Evolutionary conservation across 2,888 invertebrate genomes (phyloP).

Genomic region (Lepeophtheirus nordmannii): DNA sequence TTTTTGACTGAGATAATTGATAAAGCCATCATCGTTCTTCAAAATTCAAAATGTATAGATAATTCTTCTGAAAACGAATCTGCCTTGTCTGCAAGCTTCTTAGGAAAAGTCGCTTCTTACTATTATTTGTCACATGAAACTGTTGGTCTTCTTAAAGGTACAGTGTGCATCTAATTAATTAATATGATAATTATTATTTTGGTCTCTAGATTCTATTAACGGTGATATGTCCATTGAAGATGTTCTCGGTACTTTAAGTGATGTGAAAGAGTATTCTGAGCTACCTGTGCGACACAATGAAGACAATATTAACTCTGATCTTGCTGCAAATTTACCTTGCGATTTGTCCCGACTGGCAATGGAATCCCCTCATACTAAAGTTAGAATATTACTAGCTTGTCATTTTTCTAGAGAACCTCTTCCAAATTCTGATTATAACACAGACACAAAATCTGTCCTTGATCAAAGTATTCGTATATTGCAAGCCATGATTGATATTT

Average conservation of each 20-base stretch:
- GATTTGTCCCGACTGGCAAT: conserved; percentile 52
- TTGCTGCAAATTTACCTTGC: conserved; percentile 58
- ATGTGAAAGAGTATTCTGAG: conserved; percentile 72
- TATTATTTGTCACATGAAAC: conserved; percentile 90
- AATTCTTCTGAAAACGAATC: conserved; percentile 45
- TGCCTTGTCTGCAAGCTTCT: conserved; percentile 49
- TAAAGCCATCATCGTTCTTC: conserved; percentile 52
- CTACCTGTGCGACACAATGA: conserved; percentile 96
- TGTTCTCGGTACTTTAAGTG: conserved; percentile 59
- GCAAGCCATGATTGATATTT: conserved; percentile 89
- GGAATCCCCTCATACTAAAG: conserved; percentile 86
- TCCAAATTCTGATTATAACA: conserved; percentile 82
- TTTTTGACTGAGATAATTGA: conserved; percentile 49
- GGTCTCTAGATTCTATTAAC: conserved; percentile 36
- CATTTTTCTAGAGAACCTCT: conserved; percentile 68
- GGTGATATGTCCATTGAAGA: conserved; percentile 50
- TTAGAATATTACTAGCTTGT: conserved; percentile 79
- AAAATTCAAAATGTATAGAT: conserved; percentile 59
- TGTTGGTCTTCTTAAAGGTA: conserved; percentile 60
- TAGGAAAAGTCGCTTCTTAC: conserved; percentile 85
- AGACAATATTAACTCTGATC: conserved; percentile 76
- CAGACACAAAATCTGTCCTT: conserved; percentile 88
- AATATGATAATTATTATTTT: neutral
- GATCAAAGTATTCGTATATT: conserved; percentile 89
- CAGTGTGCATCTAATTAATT: neutral